Evolutionary conservation across 2,113 vertebrate species (phyloP).

Genomic region (Aphyosemion australe): DNA sequence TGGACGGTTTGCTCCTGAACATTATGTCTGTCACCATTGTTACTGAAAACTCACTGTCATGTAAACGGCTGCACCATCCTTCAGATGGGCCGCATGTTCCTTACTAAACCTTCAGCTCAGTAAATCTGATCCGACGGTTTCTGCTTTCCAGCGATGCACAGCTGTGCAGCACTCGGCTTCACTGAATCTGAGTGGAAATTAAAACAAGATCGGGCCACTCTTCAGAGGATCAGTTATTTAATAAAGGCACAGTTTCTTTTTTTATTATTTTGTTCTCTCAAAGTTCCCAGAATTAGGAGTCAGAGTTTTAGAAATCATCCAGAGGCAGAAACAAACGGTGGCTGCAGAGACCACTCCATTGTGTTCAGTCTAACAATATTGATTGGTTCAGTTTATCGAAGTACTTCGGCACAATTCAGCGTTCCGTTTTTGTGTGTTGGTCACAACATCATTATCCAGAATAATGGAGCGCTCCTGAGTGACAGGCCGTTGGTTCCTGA

Average conservation of each 20-base stretch:
- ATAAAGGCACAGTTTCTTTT: not conserved
- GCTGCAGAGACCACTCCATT: constrained; percentile 4
- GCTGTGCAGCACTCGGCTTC: not conserved
- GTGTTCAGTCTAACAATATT: constrained; percentile 12
- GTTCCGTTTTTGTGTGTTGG: not conserved
- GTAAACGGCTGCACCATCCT: not conserved
- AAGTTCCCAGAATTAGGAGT: constrained; percentile 5
- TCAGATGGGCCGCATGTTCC: not conserved
- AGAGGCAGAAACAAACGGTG: constrained; percentile 18
- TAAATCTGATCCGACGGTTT: not conserved
- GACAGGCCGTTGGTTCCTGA: constrained; percentile 15
- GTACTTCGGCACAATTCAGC: constrained; percentile 10
- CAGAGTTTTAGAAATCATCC: not conserved
- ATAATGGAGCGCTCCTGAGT: not conserved
- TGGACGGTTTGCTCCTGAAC: no score
- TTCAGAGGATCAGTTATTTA: constrained; percentile 17
- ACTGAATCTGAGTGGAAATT: constrained; percentile 3
- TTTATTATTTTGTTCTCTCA: not conserved
- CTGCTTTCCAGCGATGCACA: not conserved
- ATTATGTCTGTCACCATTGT: no score
- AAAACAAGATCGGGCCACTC: constrained; percentile 23
- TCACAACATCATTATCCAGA: no score
- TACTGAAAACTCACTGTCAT: not conserved
- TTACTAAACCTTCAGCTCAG: not conserved
- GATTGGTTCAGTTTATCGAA: constrained; percentile 17